Conservation (phyloP, 1,140 invertebrate species). For the Archegozetes longisetosus region DNA sequence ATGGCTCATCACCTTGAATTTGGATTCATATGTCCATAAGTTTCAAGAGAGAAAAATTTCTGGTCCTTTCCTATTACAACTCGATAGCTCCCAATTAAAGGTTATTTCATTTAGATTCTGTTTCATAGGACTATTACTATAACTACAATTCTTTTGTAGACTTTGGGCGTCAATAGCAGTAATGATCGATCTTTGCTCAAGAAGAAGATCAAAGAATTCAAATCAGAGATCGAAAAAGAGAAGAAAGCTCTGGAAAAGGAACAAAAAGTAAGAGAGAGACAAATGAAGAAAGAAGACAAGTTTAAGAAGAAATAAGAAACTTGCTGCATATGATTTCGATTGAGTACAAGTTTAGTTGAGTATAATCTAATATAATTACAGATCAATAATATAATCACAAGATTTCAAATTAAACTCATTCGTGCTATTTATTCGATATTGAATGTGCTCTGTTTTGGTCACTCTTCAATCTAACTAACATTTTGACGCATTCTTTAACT, state of each 20-base stretch:
- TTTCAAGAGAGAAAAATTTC: conserved; percentile 69
- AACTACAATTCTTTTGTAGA: conserved; percentile 22
- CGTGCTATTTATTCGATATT: no score
- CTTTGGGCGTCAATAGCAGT: conserved; percentile 55
- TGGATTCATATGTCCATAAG: conserved; percentile 63
- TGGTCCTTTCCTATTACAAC: conserved; percentile 55
- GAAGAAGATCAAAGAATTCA: conserved; percentile 71
- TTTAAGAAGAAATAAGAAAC: no score
- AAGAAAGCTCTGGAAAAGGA: no score
- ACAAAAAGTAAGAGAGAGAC: conserved; percentile 53
- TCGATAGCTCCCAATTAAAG: conserved; percentile 77
- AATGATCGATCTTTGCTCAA: conserved; percentile 61
- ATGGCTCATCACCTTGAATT: conserved; percentile 59
- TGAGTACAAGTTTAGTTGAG: no score
- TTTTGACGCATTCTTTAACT: no score
- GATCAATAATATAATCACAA: no score
- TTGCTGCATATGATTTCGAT: no score
- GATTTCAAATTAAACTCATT: no score
- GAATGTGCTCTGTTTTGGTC: no score
- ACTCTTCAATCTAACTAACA: no score
- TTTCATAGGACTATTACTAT: background rate
- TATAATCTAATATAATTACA: no score
- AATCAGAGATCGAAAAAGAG: conserved; percentile 51
- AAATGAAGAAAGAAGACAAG: no score
- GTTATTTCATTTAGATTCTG: conserved; percentile 20